These are phyloP conservation scores for Zapus hudsonius DNA, from an alignment of 2,113 vertebrate genomes.

Conservation along the genomic window DNA sequence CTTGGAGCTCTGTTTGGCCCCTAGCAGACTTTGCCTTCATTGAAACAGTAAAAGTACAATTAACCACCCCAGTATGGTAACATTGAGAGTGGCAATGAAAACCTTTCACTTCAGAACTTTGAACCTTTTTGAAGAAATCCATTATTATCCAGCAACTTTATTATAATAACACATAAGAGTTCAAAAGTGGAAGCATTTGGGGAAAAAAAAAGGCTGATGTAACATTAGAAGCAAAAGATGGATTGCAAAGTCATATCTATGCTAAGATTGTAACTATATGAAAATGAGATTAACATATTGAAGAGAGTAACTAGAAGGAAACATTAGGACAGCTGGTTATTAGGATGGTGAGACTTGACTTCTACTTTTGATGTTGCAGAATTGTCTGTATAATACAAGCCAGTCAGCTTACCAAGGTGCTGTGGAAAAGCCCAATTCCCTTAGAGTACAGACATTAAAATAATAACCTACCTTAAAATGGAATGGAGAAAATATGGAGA, in stretches of 20 bases:
- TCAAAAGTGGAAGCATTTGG: constrained; percentile 47
- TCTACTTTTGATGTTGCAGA: neutral
- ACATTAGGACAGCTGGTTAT: neutral
- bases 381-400: neutral
- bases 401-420: constrained; percentile 20
- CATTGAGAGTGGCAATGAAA: constrained; percentile 9
- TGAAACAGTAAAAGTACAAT: constrained; percentile 24
- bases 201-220: neutral
- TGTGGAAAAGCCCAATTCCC: constrained; percentile 5
- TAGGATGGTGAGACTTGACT: constrained; percentile 36
- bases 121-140: constrained; percentile 42
- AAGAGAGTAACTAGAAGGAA: constrained; percentile 36
- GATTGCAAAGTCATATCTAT: neutral
- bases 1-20: neutral
- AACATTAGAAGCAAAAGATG: constrained; percentile 9
- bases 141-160: constrained; percentile 17
- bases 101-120: constrained; percentile 24
- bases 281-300: neutral
- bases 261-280: constrained; percentile 19
- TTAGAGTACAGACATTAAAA: constrained; percentile 10
- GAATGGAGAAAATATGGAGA: neutral
- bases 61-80: neutral
- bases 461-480: constrained; percentile 19
- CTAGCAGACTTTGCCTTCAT: neutral
- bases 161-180: constrained; percentile 18